Evolutionary conservation across 2,797 vertebrate species (phyloP).

Genomic region (Bucorvus abyssinicus): DNA sequence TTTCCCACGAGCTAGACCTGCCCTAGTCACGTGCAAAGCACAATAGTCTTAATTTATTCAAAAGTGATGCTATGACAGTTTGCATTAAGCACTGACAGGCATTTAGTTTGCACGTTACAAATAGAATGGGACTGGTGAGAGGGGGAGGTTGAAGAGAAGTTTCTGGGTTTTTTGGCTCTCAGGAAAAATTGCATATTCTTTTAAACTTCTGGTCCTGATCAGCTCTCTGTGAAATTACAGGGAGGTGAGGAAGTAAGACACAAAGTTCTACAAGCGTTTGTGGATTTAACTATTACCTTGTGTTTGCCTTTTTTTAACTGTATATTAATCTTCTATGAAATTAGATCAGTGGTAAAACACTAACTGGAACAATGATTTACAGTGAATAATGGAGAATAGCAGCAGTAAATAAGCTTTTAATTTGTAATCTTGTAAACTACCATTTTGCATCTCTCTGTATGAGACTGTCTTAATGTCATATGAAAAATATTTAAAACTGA

Average conservation of each 20-base stretch:
- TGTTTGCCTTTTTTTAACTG: background rate
- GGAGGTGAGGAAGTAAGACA: background rate
- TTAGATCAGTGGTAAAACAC: background rate
- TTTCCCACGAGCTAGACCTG: background rate
- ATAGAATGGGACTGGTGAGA: background rate
- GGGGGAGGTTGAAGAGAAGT: background rate
- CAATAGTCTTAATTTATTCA: background rate
- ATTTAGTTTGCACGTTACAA: background rate
- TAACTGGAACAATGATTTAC: background rate
- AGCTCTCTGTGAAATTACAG: background rate
- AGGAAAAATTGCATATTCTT: background rate
- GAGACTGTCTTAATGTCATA: background rate
- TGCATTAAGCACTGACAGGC: background rate
- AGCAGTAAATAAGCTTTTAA: background rate
- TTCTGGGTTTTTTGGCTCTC: background rate
- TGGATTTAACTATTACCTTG: background rate
- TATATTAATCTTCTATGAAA: background rate
- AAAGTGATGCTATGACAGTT: background rate
- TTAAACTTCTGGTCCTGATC: background rate
- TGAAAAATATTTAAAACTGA: background rate
- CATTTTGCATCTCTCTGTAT: background rate
- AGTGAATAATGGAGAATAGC: background rate
- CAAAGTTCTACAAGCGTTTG: background rate
- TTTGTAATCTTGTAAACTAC: background rate
- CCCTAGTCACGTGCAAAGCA: background rate